Base-by-base conservation (phyloP, 2,797 vertebrate species). In the Lacerta agilis region DNA sequence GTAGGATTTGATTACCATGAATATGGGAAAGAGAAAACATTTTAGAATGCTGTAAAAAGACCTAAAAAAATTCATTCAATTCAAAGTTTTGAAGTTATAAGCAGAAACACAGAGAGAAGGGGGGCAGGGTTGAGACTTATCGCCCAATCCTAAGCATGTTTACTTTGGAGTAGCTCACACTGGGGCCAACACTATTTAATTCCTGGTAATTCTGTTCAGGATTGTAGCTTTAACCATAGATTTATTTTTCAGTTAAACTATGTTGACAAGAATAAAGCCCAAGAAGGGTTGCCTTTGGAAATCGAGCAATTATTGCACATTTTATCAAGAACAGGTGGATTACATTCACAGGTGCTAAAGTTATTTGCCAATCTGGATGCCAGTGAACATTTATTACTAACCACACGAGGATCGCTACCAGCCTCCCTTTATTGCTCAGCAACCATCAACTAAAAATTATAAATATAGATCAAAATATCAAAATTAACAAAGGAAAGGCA, bases 251-350 rank as follows among this genome's bases (percentile, higher is more conserved):
- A 33, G 38, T 86, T 71, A 80, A 79, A 80, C 0, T 64, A 36
- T 25, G 83, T 15, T 66, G 71, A 76, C 69, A 87, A n/a, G 11
- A 79, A 71, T 86, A 82, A 80, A 88, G 9, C 45, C 41, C 55
- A 11, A 27, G 73, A 73, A 38, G 23, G 78, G 2, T 1, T 45
- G 82, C 90, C 76, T 87, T 82, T 36, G 88, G 27, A 92, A 88
- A 80, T 91, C 61, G 91, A 88, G n/a, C 55, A 85, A 67, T 1
- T 86, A 15, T 66, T 61, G 71, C 20, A 71, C 17, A 38, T 71
- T 58, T 72, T 81, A 87, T 81, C 49, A 87, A 64, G 33, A 72
- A 58, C 77, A 71, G 25, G 45, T 86, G 66, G 43, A 23, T 87
- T 73, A 61, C 9, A 33, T 61, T 87, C 38, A 61, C 25, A 81